Percentiles rank a stretch among this genome's conserved stretches.
Conservation (phyloP, 2,113 vertebrate species). For the Rhynchomys soricoides region DNA sequence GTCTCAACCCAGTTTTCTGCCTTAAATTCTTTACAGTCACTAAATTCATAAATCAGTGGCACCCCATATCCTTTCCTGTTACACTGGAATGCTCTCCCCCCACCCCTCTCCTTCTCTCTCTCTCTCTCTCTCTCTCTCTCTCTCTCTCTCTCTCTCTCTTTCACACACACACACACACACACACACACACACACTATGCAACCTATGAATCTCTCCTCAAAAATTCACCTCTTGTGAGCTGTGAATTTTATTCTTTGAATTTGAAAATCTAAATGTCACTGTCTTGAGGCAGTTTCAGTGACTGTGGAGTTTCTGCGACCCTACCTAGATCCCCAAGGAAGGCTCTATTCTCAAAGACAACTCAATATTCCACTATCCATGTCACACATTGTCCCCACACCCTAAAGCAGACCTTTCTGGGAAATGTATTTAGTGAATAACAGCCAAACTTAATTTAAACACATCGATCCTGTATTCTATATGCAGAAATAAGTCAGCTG, state of each 20-base stretch:
- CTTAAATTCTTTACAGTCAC: background rate
- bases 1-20: background rate
- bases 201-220: background rate
- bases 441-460: slow-evolving; percentile 69
- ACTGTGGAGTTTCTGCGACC: background rate
- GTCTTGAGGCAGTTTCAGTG: background rate
- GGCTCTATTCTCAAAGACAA: background rate
- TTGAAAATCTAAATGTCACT: background rate
- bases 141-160: background rate
- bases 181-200: background rate
- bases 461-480: slow-evolving; percentile 57
- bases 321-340: background rate
- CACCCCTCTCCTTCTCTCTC: too few relatives aligned
- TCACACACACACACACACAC: background rate
- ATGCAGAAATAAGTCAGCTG: slow-evolving; percentile 77
- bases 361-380: background rate
- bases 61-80: background rate
- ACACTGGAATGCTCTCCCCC: background rate
- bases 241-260: background rate
- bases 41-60: too few relatives aligned
- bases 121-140: background rate
- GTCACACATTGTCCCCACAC: slow-evolving; percentile 56
- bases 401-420: slow-evolving; percentile 69
- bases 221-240: background rate
- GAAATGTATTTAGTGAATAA: slow-evolving; percentile 76